Evolutionary conservation across 2,113 vertebrate species (phyloP).

Genomic region (Phyllopteryx taeniolatus): DNA sequence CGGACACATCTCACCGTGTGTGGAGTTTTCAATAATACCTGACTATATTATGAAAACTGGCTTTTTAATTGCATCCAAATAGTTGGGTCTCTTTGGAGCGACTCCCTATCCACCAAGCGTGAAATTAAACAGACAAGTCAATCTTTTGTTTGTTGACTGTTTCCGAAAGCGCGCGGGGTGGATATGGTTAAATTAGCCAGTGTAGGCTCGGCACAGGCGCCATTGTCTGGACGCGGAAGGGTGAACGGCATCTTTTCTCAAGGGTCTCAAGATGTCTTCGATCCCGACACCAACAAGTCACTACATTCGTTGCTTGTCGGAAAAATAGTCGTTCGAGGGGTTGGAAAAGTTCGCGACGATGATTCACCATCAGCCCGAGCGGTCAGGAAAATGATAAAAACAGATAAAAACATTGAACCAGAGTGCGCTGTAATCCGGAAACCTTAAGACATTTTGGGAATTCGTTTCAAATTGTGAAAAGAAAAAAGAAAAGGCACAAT

Average conservation of each 20-base stretch:
- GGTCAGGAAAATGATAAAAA: not conserved
- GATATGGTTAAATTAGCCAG: not conserved
- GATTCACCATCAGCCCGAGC: not conserved
- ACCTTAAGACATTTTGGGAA: no score
- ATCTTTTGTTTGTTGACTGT: not conserved
- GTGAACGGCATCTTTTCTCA: no score
- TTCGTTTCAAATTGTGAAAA: no score
- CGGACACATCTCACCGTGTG: slow-evolving; percentile 30
- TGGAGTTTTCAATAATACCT: not conserved
- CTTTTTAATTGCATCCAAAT: not conserved
- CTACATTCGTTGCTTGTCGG: no score
- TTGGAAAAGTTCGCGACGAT: no score
- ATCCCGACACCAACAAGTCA: no score
- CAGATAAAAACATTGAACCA: not conserved
- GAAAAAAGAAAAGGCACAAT: no score
- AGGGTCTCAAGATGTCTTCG: no score
- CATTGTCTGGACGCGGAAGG: no score
- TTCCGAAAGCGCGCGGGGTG: not conserved
- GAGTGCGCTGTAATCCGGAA: not conserved
- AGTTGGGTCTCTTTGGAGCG: not conserved
- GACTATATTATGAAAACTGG: not conserved
- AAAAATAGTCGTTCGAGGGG: no score
- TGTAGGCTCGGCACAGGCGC: no score
- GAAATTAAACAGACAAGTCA: not conserved
- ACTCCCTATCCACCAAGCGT: not conserved